Percentiles rank a stretch among this genome's conserved stretches.
These are phyloP conservation scores for Phaetusa simplex DNA, from an alignment of 2,113 vertebrate genomes.

Conservation along the genomic window DNA sequence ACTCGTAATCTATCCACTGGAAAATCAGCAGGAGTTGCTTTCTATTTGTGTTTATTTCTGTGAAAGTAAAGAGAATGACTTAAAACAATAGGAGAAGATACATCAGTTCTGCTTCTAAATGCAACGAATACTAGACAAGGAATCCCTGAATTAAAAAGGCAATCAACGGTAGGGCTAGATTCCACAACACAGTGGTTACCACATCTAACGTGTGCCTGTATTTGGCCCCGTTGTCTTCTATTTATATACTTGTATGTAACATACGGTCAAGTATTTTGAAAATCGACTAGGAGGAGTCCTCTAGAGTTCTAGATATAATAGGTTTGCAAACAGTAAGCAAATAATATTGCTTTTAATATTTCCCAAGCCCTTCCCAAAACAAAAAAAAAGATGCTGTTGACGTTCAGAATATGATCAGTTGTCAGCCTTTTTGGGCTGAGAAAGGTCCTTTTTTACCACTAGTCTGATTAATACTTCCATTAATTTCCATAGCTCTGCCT, in stretches of 20 bases:
- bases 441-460: neutral
- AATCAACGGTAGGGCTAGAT: too few species aligned
- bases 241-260: neutral
- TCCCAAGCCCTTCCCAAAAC: neutral
- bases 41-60: constrained; percentile 6
- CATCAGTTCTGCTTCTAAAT: neutral
- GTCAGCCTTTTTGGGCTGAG: neutral
- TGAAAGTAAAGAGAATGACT: neutral
- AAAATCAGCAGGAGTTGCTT: neutral
- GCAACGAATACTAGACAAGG: neutral
- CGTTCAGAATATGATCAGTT: neutral
- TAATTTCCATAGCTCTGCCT: neutral
- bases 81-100: neutral
- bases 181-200: neutral
- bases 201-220: rapidly evolving
- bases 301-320: neutral
- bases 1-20: neutral
- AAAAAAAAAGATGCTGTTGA: neutral
- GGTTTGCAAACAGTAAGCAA: neutral
- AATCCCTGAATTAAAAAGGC: neutral
- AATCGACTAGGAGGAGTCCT: neutral
- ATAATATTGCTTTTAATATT: neutral
- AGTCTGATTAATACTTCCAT: neutral
- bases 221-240: neutral
- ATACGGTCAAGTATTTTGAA: neutral